Base-by-base conservation (phyloP, 2,113 vertebrate genomes). In the Athene noctua region DNA sequence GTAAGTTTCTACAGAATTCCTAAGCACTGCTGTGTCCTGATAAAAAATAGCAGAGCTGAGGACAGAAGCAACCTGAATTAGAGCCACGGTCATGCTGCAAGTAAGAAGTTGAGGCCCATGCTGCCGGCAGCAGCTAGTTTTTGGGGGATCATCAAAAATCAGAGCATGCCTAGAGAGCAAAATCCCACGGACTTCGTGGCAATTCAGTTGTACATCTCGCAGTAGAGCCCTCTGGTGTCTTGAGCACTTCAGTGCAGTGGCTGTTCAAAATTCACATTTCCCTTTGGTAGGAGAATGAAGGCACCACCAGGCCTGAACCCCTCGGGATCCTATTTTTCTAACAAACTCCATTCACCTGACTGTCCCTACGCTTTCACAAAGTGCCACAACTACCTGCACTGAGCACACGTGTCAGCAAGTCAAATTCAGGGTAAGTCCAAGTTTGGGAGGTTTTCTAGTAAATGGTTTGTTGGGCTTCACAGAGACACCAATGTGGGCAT, bases 181-280 rank as follows among this genome's bases (percentile, higher is more conserved):
- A 83, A 55, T 22, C 55, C 55, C 4, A 7, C 6, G 62, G 78
- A 36, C 11, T 72, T 44, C 6, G 49, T 27, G 49, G 74, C 3
- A 1, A 63, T 42, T 26, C 67, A 22, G 66, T 51, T 6, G 12
- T 47, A 32, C 1, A 0, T 46, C 86, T 90, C 6, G 4, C 88
- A 75, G 73, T 57, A 91, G 95, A 94, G 96, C 95, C 95, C 96
- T 94, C 94, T 96, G 92, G 77, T 91, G 97, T 95, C 86, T 75
- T 58, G 73, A 80, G 38, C 36, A 10, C n/a, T 49, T 91, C 86
- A 92, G 66, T 82, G 95, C 96, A 92, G 42, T 27, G 58, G 9
- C 52, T 80, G 32, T 44, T 67, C 65, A 55, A 78, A 81, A 88
- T 30, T 18, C 52, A 3, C 5, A 0, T 72, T 79, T 59, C n/a